phyloP scores from a whole-genome alignment of 1,140 invertebrate species.

The Scaptomyza hsui region DNA sequence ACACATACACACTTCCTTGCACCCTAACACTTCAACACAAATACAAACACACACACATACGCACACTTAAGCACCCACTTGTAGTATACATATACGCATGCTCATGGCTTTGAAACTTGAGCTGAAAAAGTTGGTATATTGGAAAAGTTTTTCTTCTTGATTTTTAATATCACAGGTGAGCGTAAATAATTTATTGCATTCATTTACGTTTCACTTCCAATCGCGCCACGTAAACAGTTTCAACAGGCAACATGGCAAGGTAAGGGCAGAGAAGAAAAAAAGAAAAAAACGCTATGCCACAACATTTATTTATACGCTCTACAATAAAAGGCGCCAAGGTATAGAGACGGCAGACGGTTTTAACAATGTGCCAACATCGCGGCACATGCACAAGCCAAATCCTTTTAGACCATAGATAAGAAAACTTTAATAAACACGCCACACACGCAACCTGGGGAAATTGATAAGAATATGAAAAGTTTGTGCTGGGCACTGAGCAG shows the following conservation, averaged over 20 bases:
- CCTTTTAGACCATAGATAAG: constrained; percentile 77
- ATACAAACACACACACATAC: constrained; percentile 20
- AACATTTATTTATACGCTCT: constrained; percentile 73
- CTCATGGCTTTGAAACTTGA: constrained; percentile 56
- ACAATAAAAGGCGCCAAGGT: constrained; percentile 69
- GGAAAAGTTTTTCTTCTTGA: constrained; percentile 81
- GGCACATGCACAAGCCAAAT: constrained; percentile 62
- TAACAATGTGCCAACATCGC: constrained; percentile 75
- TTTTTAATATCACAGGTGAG: constrained; percentile 83
- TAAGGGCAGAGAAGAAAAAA: too few relatives aligned
- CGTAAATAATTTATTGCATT: constrained; percentile 83
- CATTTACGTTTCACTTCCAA: constrained; percentile 83
- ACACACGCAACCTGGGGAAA: constrained; percentile 77
- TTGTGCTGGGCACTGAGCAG: constrained; percentile 54
- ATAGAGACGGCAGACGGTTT: constrained; percentile 27
- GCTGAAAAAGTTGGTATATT: constrained; percentile 79
- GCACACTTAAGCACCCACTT: constrained; percentile 25
- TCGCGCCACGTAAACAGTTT: constrained; percentile 74
- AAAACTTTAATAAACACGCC: constrained; percentile 80
- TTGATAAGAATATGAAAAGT: constrained; percentile 81
- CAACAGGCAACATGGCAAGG: constrained; percentile 18
- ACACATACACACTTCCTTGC: constrained; percentile 6
- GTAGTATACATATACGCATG: constrained; percentile 15
- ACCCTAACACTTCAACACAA: not conserved
- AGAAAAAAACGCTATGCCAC: constrained; percentile 19